These are phyloP conservation scores for Cecropterus lyciades DNA, from an alignment of 1,140 invertebrate genomes.

Conservation along the genomic window DNA sequence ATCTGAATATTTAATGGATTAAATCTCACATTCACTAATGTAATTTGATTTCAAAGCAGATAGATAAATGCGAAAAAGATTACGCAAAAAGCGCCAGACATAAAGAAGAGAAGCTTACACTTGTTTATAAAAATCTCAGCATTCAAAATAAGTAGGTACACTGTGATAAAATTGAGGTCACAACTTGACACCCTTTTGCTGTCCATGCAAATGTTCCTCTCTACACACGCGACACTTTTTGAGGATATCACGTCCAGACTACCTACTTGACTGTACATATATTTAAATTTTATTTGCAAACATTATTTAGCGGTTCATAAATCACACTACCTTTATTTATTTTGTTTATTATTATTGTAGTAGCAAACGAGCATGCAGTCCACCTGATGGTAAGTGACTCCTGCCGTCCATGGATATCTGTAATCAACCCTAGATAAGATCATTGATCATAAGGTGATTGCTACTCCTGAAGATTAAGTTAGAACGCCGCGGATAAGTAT, in stretches of 20 bases:
- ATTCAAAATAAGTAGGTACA: background rate
- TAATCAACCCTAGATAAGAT: no score
- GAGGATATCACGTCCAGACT: background rate
- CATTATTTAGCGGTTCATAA: no score
- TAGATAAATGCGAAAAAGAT: background rate
- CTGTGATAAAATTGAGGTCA: background rate
- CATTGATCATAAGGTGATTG: no score
- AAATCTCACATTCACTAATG: conserved; percentile 15
- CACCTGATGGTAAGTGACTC: no score
- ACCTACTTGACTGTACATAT: background rate
- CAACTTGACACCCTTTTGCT: background rate
- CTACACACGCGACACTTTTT: background rate
- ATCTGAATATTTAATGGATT: conserved; percentile 25
- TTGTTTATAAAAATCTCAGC: background rate
- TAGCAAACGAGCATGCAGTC: no score
- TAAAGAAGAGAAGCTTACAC: background rate
- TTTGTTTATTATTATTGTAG: no score
- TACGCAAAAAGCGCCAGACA: background rate
- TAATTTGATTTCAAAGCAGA: conserved; percentile 22
- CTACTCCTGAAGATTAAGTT: no score
- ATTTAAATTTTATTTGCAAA: background rate
- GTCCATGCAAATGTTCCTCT: conserved; percentile 9
- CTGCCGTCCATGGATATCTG: no score
- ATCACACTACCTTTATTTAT: no score
- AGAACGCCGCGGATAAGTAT: no score